Percentiles rank a stretch among this genome's conserved stretches.
Conservation (phyloP, 2,888 invertebrate genomes). For the Drosophila neoperkinsi region DNA sequence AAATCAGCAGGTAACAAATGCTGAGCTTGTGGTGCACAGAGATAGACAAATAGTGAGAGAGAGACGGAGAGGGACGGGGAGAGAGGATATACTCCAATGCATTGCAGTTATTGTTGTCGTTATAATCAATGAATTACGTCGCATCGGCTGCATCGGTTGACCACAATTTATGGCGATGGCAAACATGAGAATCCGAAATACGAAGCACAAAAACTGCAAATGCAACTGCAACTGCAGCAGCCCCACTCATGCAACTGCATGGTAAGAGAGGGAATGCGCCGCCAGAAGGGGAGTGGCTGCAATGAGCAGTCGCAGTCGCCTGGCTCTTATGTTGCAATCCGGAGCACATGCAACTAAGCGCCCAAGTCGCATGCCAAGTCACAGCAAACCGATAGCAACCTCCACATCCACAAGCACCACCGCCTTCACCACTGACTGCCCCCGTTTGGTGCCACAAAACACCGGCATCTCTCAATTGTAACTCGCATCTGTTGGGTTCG, state of each 20-base stretch:
- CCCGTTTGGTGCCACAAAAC: conserved; percentile 15
- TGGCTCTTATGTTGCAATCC: conserved; percentile 70
- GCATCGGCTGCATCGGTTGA: conserved; percentile 75
- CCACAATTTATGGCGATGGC: conserved; percentile 78
- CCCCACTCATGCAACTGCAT: conserved; percentile 28
- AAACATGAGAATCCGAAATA: conserved; percentile 75
- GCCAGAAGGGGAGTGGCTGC: conserved; percentile 39
- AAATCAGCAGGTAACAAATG: conserved; percentile 72
- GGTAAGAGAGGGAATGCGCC: conserved; percentile 1
- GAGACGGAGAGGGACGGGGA: background rate
- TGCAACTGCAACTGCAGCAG: conserved; percentile 43
- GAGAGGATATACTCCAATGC: conserved; percentile 31
- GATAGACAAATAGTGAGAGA: background rate
- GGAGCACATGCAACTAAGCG: conserved; percentile 68
- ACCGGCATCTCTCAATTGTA: conserved; percentile 57
- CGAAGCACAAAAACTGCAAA: conserved; percentile 66
- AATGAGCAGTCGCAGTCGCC: conserved; percentile 60
- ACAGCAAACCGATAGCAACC: conserved; percentile 25
- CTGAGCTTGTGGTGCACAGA: conserved; percentile 15
- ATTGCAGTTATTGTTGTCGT: conserved; percentile 76
- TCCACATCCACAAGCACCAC: conserved; percentile 20
- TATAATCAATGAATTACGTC: conserved; percentile 81
- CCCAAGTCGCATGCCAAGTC: conserved; percentile 58
- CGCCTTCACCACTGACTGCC: conserved; percentile 27
- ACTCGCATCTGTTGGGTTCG: conserved; percentile 59